Evolutionary conservation across 2,888 invertebrate genomes (phyloP), one percentile per base, ranked within the genome.

Genomic region (Sarcophaga subvicina): DNA sequence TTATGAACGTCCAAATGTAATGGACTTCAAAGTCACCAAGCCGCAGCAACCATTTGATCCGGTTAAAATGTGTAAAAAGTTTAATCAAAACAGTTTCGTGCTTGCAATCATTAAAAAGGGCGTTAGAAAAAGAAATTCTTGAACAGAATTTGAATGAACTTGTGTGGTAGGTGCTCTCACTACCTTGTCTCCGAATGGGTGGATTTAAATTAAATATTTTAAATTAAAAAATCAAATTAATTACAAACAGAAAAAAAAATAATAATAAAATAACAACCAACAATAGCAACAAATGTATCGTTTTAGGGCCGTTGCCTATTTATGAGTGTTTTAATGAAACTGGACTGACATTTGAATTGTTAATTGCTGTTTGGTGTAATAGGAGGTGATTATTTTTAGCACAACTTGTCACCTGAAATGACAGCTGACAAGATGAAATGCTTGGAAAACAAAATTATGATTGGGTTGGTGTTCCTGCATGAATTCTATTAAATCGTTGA

Each of bases 61-160:
- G 12, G n/a, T 79, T 78, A 66, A 73, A 77, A 54, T 71, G 49
- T 71, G 37, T 78, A 77, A 82, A 76, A 75, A 17, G 69, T 12
- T 12, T n/a, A 69, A 25, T 0, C 69, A 20, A 62, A 0, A 54
- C 11, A 6, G 66, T 67, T 87, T 78, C 77, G 66, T 78, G 81
- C 75, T 86, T 70, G 62, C 70, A 78, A 84, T 80, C 72, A 45
- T 62, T 80, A 84, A 86, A 76, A 83, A 83, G 83, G 83, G 86
- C 83, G 86, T 86, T 86, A 70, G 20, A 60, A 54, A 22, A 67
- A 78, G 27, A 63, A 14, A 17, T 54, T 54, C 37, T 37, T 37
- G 37, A 37, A 37, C 37, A 10, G 37, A 37, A 37, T 37, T 37
- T 37, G 37, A 37, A 37, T 37, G 37, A 37, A 37, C 37, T 8